phyloP scores from a whole-genome alignment of 2,797 vertebrate species.

The Decapterus maruadsi region DNA sequence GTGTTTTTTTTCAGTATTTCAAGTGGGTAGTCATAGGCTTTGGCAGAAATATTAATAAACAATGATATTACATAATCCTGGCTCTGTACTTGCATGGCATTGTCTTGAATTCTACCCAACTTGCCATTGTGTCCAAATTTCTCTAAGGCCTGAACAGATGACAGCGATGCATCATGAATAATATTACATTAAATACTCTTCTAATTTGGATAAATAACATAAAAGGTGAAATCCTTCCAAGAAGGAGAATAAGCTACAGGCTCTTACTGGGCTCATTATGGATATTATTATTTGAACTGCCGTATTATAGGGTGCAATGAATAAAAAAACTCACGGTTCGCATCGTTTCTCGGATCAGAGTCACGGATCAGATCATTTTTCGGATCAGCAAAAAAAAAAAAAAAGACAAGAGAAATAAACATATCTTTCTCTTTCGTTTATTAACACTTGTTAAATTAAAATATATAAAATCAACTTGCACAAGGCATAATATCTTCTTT shows the following conservation, averaged over 20 bases:
- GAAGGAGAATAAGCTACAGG: not conserved
- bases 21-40: not conserved
- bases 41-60: not conserved
- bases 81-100: not conserved
- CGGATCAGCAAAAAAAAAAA: too few species aligned
- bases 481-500: too few species aligned
- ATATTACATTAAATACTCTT: not conserved
- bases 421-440: too few species aligned
- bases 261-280: not conserved
- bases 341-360: too few species aligned
- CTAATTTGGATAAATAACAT: not conserved
- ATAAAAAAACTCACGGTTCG: too few species aligned
- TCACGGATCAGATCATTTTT: too few species aligned
- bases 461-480: too few species aligned
- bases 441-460: too few species aligned
- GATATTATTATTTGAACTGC: not conserved
- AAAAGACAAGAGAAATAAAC: too few species aligned
- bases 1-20: not conserved
- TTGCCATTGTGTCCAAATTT: not conserved
- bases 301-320: too few species aligned
- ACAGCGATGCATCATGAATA: constrained; percentile 1
- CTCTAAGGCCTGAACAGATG: not conserved
- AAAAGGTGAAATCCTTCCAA: not conserved
- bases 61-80: not conserved
- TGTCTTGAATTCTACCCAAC: not conserved